Evolutionary conservation across 2,113 vertebrate species (phyloP), one percentile per base, ranked within the genome.

Genomic region (Python bivittatus): DNA sequence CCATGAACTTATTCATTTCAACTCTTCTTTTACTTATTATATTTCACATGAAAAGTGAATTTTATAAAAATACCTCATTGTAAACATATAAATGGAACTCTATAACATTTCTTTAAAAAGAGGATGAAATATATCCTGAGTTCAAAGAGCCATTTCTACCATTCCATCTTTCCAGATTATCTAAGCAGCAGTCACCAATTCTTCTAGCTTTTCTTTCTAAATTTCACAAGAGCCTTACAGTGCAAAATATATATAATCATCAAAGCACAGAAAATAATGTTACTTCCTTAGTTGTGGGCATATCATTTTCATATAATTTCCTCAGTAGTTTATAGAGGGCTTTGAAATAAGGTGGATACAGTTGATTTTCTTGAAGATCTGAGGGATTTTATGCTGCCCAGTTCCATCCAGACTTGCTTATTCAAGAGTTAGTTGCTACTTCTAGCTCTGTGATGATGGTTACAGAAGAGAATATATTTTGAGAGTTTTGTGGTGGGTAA

Each of bases 261-360:
- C 94, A 97, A 96, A 96, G 95, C 91, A 92, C 93, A 91, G 95
- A 94, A 96, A 96, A 95, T 95, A 95, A 97, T 97, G 96, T 96
- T 90, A 91, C 95, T 97, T 94, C 92, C 92, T 93, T 96, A 94
- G 94, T 94, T 96, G 94, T 93, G 79, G 94, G 94, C 94, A 25
- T 89, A 84, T 94, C 79, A 25, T 84, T 95, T 92, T 94, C 94
- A 93, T 95, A 58, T 92, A 92, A 97, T 97, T 97, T 93, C 83
- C 95, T 57, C 94, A 93, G 94, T 92, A 92, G 96, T 96, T 90
- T 83, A 42, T 96, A 92, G 95, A 96, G 95, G 91, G 86, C 90
- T 95, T 96, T 96, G 94, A 97, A 97, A 96, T 96, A 86, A 93
- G 95, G 91, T 95, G 94, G 88, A 94, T 93, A 91, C 88, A 85